phyloP scores from a whole-genome alignment of 1,140 invertebrate species.

The Drosophila nebulosa region DNA sequence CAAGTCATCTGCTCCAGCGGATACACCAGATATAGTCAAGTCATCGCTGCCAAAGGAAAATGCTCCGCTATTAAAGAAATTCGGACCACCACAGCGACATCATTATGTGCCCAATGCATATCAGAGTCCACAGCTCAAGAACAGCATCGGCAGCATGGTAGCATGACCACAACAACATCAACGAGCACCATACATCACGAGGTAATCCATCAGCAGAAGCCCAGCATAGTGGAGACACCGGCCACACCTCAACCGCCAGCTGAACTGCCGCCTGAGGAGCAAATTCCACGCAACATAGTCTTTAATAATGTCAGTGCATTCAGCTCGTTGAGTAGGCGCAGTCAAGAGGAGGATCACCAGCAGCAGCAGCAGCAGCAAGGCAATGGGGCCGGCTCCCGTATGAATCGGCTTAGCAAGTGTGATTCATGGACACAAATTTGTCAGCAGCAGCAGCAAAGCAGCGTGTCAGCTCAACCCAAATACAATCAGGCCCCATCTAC shows the following conservation, averaged over 20 bases:
- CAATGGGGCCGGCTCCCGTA: slow-evolving; percentile 36
- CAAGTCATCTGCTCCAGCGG: slow-evolving; percentile 70
- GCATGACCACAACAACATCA: slow-evolving; percentile 13
- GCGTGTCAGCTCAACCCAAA: slow-evolving; percentile 30
- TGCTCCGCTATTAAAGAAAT: slow-evolving; percentile 72
- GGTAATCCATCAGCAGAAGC: slow-evolving; percentile 40
- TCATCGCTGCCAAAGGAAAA: slow-evolving; percentile 76
- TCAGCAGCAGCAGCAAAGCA: slow-evolving; percentile 61
- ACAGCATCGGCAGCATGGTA: slow-evolving; percentile 27
- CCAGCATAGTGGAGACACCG: slow-evolving; percentile 68
- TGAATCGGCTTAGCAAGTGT: slow-evolving; percentile 85
- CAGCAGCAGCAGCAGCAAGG: slow-evolving; percentile 14
- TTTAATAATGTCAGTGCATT: slow-evolving; percentile 76
- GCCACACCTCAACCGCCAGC: slow-evolving; percentile 58
- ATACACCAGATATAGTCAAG: slow-evolving; percentile 77
- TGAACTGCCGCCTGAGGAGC: slow-evolving; percentile 50
- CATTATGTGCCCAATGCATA: slow-evolving; percentile 77
- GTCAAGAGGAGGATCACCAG: slow-evolving; percentile 42
- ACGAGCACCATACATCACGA: slow-evolving; percentile 19
- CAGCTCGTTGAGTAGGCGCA: slow-evolving; percentile 57
- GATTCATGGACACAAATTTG: slow-evolving; percentile 90
- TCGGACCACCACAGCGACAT: slow-evolving; percentile 74
- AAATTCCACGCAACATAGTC: slow-evolving; percentile 76
- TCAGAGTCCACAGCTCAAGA: slow-evolving; percentile 61
- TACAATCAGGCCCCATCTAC: slow-evolving; percentile 63